These are phyloP conservation scores for Drosophila subsilvestris DNA, from an alignment of 2,888 invertebrate species.

Conservation along the genomic window DNA sequence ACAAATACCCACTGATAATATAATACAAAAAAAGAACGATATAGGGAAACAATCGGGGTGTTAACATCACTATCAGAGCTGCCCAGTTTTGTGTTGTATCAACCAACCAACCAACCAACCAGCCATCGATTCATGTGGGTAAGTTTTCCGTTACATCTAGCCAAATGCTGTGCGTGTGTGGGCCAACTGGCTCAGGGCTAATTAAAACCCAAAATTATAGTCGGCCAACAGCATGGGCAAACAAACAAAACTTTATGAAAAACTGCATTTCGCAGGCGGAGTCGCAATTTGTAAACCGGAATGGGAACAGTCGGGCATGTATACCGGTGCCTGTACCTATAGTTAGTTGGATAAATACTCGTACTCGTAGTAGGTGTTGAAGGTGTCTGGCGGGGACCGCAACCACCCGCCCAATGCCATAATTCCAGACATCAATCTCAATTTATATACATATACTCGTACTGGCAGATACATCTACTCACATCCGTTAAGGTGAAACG, in stretches of 20 bases:
- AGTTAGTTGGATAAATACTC: background rate
- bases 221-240: slow-evolving; percentile 17
- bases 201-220: slow-evolving; percentile 65
- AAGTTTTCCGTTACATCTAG: slow-evolving; percentile 68
- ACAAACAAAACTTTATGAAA: slow-evolving; percentile 36
- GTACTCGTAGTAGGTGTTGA: slow-evolving; percentile 2
- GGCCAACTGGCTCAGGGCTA: slow-evolving; percentile 79
- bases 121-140: slow-evolving; percentile 26
- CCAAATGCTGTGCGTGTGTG: slow-evolving; percentile 44
- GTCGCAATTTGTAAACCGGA: slow-evolving; percentile 13
- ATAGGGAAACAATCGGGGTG: background rate
- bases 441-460: slow-evolving; percentile 45
- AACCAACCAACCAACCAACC: no score
- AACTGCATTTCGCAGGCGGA: slow-evolving; percentile 54
- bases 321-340: no score
- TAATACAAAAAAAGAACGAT: no score
- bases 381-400: slow-evolving; percentile 23
- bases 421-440: slow-evolving; percentile 61
- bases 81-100: slow-evolving; percentile 7
- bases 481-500: slow-evolving; percentile 38
- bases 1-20: no score
- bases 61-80: slow-evolving; percentile 32
- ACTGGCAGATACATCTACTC: slow-evolving; percentile 2
- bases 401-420: slow-evolving; percentile 21
- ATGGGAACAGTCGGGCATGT: slow-evolving; percentile 11